Conservation (phyloP, 2,888 invertebrate genomes). For the Liodrosophila aerea region DNA sequence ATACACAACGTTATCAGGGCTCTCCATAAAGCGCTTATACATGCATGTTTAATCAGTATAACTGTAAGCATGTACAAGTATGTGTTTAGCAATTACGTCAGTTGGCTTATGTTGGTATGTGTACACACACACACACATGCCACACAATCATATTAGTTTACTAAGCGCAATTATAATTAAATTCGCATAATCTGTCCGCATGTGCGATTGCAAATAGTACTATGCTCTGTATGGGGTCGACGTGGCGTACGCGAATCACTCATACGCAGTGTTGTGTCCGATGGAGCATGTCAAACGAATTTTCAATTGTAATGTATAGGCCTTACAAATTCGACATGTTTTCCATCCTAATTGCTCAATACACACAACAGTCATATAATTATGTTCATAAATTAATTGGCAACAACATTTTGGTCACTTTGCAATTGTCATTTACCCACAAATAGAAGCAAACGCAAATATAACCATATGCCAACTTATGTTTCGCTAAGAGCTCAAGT, state of each 20-base stretch:
- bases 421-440: constrained; percentile 8
- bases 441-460: constrained; percentile 27
- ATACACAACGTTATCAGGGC: constrained; percentile 35
- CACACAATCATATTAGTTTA: constrained; percentile 40
- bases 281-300: constrained; percentile 13
- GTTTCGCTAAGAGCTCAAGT: constrained; percentile 51
- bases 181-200: constrained; percentile 46
- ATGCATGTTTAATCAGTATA: constrained; percentile 8
- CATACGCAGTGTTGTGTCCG: constrained; percentile 40
- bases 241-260: constrained; percentile 43
- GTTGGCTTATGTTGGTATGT: constrained; percentile 41
- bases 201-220: constrained; percentile 5
- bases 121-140: not conserved
- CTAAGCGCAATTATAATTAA: constrained; percentile 67
- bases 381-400: constrained; percentile 32
- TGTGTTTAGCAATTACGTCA: constrained; percentile 28
- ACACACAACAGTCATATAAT: not conserved
- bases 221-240: constrained; percentile 1
- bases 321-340: constrained; percentile 8
- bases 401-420: constrained; percentile 11
- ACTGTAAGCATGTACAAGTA: constrained; percentile 3
- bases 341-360: constrained; percentile 10
- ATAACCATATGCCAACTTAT: constrained; percentile 40
- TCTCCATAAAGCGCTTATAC: not conserved
- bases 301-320: constrained; percentile 19